Evolutionary conservation across 2,797 vertebrate species (phyloP), one percentile per base, ranked within the genome.

Genomic region (Amazona finschi): DNA sequence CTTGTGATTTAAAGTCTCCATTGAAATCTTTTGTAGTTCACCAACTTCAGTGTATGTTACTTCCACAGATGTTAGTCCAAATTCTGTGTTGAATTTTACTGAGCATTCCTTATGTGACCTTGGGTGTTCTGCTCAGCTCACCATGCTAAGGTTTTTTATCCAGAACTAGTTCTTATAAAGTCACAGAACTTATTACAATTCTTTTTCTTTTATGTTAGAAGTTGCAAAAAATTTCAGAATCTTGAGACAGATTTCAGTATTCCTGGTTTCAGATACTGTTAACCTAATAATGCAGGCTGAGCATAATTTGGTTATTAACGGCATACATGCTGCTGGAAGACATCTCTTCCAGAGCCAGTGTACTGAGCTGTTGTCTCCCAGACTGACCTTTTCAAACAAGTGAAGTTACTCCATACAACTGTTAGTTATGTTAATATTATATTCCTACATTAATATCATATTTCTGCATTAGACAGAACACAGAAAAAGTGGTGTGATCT

Each of bases 291-390:
- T 20, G 9, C 38, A 74, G 64, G 20, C 10, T 33, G 66, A 36
- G 46, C 24, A 33, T 55, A 41, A 61, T 61, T 14, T 53, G 72
- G 9, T 71, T 65, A 60, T 41, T 79, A 57, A 30, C 12, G 28
- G 47, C 52, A 27, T 61, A 13, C 0, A 0, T 43, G 24, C 41
- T 1, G 1, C 47, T 67, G 47, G 53, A 33, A 71, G 47, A 36
- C 8, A 13, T 43, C 43, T 66, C 44, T 79, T 62, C 76, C 72
- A 83, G 62, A 67, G 38, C 41, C 43, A 15, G 12, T 5, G 7
- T 76, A 21, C 33, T 27, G 24, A 39, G 21, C 57, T 85, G 33
- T 71, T 78, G 17, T 15, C 43, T 83, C 28, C 44, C 44, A 30
- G 38, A 30, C 19, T 58, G 77, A 38, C 60, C 39, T 36, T 72